phyloP scores from a whole-genome alignment of 2,113 vertebrate species.

The Hyaena hyaena region DNA sequence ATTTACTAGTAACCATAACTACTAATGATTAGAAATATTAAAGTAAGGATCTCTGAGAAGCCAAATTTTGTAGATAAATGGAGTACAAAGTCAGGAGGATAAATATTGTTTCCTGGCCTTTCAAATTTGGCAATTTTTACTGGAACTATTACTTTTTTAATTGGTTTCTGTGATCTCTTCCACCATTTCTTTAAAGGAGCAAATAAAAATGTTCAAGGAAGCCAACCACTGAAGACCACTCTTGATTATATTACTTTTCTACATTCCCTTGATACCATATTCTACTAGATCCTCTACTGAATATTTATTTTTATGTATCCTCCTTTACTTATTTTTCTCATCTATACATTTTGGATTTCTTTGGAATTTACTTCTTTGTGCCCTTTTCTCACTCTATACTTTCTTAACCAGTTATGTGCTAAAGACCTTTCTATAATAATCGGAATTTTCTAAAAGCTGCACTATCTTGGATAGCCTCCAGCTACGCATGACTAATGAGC shows the following conservation, averaged over 20 bases:
- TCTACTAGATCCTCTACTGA: neutral
- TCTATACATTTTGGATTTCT: neutral
- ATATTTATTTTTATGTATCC: neutral
- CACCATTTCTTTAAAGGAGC: neutral
- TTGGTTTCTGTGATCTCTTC: neutral
- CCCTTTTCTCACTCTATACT: neutral
- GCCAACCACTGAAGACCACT: neutral
- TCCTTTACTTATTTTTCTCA: neutral
- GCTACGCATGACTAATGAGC: too few species aligned
- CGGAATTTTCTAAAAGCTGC: neutral
- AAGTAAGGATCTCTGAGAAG: neutral
- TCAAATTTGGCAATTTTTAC: constrained; percentile 3
- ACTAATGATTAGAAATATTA: neutral
- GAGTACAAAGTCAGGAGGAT: neutral
- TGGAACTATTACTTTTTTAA: neutral
- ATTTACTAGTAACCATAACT: neutral
- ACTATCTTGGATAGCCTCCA: neutral
- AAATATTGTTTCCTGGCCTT: neutral
- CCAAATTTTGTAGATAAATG: neutral
- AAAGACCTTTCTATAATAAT: neutral
- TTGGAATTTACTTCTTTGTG: constrained; percentile 1
- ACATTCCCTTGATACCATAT: neutral
- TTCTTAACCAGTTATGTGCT: neutral
- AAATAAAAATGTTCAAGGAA: neutral
- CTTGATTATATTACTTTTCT: neutral